Evolutionary conservation across 2,888 invertebrate genomes (phyloP).

Genomic region (Lithophane ornitopus): DNA sequence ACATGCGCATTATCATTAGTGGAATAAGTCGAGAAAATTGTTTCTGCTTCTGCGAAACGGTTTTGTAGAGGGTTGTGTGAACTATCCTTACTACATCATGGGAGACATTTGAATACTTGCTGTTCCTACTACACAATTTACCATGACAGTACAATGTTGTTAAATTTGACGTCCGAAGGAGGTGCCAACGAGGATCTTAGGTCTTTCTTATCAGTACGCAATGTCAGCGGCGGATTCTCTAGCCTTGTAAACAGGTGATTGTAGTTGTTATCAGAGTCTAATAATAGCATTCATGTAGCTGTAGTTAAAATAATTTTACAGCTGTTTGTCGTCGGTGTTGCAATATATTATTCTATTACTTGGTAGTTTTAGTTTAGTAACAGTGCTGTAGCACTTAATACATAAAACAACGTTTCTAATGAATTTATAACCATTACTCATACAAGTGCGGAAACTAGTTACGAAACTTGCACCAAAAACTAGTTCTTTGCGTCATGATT

Average conservation of each 20-base stretch:
- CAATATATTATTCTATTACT: not conserved
- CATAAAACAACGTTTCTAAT: slow-evolving; percentile 28
- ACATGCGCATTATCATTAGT: slow-evolving; percentile 7
- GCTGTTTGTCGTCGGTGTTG: not conserved
- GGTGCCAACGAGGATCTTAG: not conserved
- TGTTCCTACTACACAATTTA: not conserved
- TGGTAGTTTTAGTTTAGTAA: slow-evolving; percentile 14
- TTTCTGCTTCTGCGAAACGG: not conserved
- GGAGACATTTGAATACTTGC: not conserved
- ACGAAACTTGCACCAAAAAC: slow-evolving; percentile 43
- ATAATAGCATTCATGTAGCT: slow-evolving; percentile 19
- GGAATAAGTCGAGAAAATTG: not conserved
- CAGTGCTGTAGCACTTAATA: slow-evolving; percentile 9
- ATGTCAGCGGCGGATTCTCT: slow-evolving; percentile 11
- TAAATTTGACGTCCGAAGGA: not conserved
- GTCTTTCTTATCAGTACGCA: slow-evolving; percentile 33
- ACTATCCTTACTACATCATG: not conserved
- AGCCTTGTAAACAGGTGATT: slow-evolving; percentile 24
- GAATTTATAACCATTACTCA: slow-evolving; percentile 48
- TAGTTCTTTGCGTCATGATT: slow-evolving; percentile 49
- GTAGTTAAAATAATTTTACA: slow-evolving; percentile 17
- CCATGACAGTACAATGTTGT: not conserved
- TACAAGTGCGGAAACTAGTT: slow-evolving; percentile 37
- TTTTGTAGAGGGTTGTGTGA: not conserved
- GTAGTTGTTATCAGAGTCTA: slow-evolving; percentile 29